A percentile compares a stretch with the other conserved stretches of the same genome.
These are phyloP conservation scores for Apaloderma vittatum DNA, from an alignment of 2,113 vertebrate genomes.

Conservation along the genomic window DNA sequence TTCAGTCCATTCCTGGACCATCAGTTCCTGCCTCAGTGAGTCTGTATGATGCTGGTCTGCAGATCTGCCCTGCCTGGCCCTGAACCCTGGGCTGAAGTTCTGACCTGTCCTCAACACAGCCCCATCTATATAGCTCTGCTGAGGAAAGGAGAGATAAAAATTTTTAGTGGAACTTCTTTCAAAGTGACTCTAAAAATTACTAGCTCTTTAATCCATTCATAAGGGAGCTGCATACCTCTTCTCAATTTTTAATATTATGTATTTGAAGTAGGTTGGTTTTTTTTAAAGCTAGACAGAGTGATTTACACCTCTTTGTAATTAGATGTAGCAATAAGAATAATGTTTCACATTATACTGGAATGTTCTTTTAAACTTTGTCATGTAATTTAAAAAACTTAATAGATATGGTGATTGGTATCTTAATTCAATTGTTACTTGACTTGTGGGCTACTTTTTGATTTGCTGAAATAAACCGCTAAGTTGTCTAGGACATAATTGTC, in stretches of 20 bases:
- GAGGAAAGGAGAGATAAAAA: neutral
- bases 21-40: neutral
- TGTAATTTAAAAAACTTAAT: constrained; percentile 53
- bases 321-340: constrained; percentile 39
- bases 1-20: neutral
- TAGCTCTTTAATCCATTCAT: neutral
- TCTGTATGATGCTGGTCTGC: neutral
- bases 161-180: neutral
- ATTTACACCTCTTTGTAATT: constrained; percentile 45
- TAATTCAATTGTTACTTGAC: constrained; percentile 57
- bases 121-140: neutral
- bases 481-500: neutral
- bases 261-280: neutral
- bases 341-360: constrained; percentile 17
- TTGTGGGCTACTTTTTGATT: constrained; percentile 29
- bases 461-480: neutral
- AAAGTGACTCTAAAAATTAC: neutral
- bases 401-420: constrained; percentile 34
- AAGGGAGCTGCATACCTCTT: neutral
- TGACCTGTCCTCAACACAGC: neutral
- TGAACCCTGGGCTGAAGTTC: neutral
- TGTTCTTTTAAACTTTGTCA: constrained; percentile 41
- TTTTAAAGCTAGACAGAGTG: neutral
- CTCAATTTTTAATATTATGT: constrained; percentile 15
- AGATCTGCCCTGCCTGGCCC: neutral